These are phyloP conservation scores for Sciurus vulgaris DNA, from an alignment of 2,797 vertebrate species.

Conservation along the genomic window DNA sequence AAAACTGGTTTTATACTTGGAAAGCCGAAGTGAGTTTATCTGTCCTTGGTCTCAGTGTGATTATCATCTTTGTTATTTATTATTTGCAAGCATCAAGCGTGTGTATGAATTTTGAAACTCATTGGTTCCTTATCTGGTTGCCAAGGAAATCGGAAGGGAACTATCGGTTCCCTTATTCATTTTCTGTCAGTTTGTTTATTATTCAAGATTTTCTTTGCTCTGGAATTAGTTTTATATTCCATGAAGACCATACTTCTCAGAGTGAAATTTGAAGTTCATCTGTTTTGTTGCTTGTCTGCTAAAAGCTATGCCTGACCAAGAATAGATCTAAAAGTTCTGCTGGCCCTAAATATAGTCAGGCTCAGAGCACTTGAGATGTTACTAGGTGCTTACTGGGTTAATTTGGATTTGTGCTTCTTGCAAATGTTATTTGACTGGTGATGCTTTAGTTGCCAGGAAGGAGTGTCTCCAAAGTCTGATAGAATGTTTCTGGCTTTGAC, in stretches of 20 bases:
- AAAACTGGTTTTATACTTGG: conserved; percentile 65
- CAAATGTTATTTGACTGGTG: conserved; percentile 3
- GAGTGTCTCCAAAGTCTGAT: background rate
- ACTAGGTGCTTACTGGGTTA: background rate
- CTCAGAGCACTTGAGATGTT: conserved; percentile 39
- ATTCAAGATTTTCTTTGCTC: conserved; percentile 37
- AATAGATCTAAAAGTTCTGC: background rate
- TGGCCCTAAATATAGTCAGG: background rate
- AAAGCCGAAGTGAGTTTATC: background rate
- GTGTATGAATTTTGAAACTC: background rate
- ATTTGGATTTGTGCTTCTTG: conserved; percentile 30
- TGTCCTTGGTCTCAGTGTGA: conserved; percentile 40
- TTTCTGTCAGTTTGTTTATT: conserved; percentile 24
- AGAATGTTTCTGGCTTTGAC: conserved; percentile 26
- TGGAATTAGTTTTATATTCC: conserved; percentile 41
- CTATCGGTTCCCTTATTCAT: background rate
- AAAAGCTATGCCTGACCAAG: background rate
- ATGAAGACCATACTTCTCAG: conserved; percentile 27
- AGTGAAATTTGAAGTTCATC: background rate
- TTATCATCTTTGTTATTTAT: conserved; percentile 50
- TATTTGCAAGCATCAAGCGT: background rate
- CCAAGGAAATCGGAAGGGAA: conserved; percentile 32
- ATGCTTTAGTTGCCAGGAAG: background rate
- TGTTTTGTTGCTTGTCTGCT: conserved; percentile 22
- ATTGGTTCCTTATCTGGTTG: conserved; percentile 29